Percentiles rank a stretch among this genome's conserved stretches.
Evolutionary conservation across 2,113 vertebrate genomes (phyloP).

Genomic region (Podocnemis expansa): DNA sequence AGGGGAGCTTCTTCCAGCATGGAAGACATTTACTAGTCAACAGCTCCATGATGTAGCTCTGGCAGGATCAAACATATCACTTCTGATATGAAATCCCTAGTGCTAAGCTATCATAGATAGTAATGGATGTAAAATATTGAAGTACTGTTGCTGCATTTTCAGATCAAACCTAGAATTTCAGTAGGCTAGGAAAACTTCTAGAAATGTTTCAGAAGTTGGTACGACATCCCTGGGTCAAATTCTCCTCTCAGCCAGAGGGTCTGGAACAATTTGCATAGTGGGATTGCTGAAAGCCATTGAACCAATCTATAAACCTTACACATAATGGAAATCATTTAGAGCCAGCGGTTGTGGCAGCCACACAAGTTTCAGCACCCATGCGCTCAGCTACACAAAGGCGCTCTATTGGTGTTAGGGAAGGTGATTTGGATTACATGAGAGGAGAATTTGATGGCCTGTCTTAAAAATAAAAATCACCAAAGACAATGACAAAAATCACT

Average conservation of each 20-base stretch:
- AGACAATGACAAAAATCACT: conserved; percentile 73
- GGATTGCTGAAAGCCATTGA: too few relatives aligned
- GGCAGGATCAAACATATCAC: background rate
- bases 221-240: background rate
- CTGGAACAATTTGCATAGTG: too few relatives aligned
- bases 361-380: too few relatives aligned
- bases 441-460: conserved; percentile 59
- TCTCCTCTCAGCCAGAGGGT: background rate
- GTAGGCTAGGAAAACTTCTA: conserved; percentile 39
- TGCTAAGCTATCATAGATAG: background rate
- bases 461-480: conserved; percentile 79
- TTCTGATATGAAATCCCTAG: conserved; percentile 15
- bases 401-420: background rate
- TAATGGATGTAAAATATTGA: background rate
- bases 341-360: too few relatives aligned
- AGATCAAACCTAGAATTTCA: conserved; percentile 40
- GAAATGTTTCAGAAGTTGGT: conserved; percentile 22
- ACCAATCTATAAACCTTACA: too few relatives aligned
- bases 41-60: background rate
- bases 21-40: background rate
- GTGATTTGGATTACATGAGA: conserved; percentile 14
- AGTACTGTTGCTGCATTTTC: conserved; percentile 15
- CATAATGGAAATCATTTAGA: too few relatives aligned
- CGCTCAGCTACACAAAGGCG: background rate
- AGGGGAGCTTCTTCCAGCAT: conserved; percentile 11